Base-by-base conservation (phyloP, 1,140 invertebrate species). In the Akabosia matsudoensis region DNA sequence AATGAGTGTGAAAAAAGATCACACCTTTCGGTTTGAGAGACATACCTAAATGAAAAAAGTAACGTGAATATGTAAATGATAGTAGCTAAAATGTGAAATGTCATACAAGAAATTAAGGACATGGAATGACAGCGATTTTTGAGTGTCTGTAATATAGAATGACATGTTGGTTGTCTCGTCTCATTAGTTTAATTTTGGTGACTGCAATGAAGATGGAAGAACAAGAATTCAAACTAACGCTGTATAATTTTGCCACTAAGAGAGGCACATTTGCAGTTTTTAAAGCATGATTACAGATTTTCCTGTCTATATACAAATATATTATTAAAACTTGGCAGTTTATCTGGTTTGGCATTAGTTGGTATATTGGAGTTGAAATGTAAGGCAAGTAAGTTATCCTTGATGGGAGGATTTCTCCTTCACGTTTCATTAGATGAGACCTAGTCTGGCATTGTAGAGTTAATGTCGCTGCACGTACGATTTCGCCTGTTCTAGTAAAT, bases 151-250 rank as follows among this genome's bases (percentile, higher is more conserved):
- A 16, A 61, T 10, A 22, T 24, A 24, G 54, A 61, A 24, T 61
- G 37, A 45, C 18, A 45, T 45, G 37, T 30, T 67, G 24, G 1
- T 30, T 67, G 61, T 67, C 61, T 67, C 61, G 28, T 30, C 24
- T 67, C 61, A 67, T 67, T 67, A 67, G 61, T 22, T 67, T 10
- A 28, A 67, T 67, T 67, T 67, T 31, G 22, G 7, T 31, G 61
- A 56, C 4, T 56, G 54, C 13, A 56, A 24, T n/a, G 28, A 67
- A 67, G 28, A 67, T 30, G 10, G 61, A 67, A 4, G 61, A 67
- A 28, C 26, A 22, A 67, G 7, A 67, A 67, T n/a, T 45, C 18
- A 45, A 45, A 45, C 37, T 45, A 45, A 45, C 18, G 37, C 18
- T 45, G 37, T 45, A 45, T 18, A 45, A 18, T 45, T 45, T 10